These are phyloP conservation scores for Rhizoglyphus robini DNA, from an alignment of 1,140 invertebrate genomes.

Conservation along the genomic window DNA sequence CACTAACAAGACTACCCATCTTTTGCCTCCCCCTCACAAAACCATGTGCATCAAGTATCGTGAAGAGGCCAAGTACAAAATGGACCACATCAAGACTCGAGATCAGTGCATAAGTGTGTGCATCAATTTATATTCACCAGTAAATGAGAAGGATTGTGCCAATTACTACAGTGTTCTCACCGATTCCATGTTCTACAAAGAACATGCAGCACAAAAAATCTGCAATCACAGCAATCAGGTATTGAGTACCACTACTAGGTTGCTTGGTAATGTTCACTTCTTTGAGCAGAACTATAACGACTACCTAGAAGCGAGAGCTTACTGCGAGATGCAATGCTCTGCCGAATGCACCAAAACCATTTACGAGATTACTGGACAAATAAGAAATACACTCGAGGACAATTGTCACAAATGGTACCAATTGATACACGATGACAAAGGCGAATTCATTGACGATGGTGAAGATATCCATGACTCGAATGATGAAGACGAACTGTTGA, in stretches of 20 bases:
- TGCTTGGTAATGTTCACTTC: not conserved
- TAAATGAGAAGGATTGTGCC: not conserved
- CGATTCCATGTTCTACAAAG: not conserved
- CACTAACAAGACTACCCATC: conserved; percentile 1
- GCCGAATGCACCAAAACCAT: not conserved
- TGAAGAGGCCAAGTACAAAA: not conserved
- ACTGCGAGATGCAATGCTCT: not conserved
- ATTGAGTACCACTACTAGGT: not conserved
- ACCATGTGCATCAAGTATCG: not conserved
- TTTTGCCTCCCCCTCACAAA: not conserved
- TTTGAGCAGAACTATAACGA: not conserved
- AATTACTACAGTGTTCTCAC: not conserved
- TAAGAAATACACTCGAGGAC: not conserved
- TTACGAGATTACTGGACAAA: not conserved
- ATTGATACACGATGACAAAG: conserved; percentile 9
- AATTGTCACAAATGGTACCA: not conserved
- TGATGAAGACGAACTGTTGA: too few relatives aligned
- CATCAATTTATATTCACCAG: not conserved
- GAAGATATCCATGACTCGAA: too few relatives aligned
- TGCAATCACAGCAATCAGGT: conserved; percentile 8
- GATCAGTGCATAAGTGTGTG: not conserved
- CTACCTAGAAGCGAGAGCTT: not conserved
- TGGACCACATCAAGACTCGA: not conserved
- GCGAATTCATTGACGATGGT: too few relatives aligned
- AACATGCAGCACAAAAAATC: not conserved